phyloP scores from a whole-genome alignment of 1,140 invertebrate genomes.

The Samia ricini region DNA sequence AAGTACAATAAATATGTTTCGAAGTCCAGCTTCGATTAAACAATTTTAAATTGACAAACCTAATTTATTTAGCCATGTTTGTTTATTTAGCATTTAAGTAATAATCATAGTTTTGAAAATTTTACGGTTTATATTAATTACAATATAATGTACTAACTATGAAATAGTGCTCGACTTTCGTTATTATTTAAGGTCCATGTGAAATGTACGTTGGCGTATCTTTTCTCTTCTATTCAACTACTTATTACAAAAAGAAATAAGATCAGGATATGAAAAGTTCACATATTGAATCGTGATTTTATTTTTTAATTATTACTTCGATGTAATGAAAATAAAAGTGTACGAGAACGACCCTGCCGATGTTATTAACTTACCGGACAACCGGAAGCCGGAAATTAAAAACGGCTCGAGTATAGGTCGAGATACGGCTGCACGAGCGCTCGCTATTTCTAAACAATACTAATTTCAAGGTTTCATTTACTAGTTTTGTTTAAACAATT shows the following conservation, averaged over 20 bases:
- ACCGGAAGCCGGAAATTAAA: neutral
- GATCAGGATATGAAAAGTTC: constrained; percentile 6
- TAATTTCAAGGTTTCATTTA: constrained; percentile 26
- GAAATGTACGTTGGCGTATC: neutral
- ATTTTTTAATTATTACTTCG: neutral
- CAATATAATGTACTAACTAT: neutral
- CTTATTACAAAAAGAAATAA: constrained; percentile 9
- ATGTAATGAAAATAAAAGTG: constrained; percentile 1
- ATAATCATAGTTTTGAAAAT: neutral
- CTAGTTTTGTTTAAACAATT: constrained; percentile 13
- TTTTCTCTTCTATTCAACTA: constrained; percentile 3
- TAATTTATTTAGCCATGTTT: neutral
- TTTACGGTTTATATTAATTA: neutral
- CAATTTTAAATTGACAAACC: neutral
- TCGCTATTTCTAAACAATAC: constrained; percentile 21
- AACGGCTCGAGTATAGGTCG: neutral
- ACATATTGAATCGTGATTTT: neutral
- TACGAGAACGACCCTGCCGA: neutral
- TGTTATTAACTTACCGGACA: neutral
- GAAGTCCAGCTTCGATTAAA: constrained; percentile 28
- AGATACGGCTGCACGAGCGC: neutral
- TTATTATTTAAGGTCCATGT: neutral
- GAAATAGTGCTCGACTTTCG: neutral
- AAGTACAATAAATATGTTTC: constrained; percentile 27
- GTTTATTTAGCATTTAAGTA: neutral